Evolutionary conservation across 2,797 vertebrate genomes (phyloP).

Genomic region (Pelodytes ibericus): DNA sequence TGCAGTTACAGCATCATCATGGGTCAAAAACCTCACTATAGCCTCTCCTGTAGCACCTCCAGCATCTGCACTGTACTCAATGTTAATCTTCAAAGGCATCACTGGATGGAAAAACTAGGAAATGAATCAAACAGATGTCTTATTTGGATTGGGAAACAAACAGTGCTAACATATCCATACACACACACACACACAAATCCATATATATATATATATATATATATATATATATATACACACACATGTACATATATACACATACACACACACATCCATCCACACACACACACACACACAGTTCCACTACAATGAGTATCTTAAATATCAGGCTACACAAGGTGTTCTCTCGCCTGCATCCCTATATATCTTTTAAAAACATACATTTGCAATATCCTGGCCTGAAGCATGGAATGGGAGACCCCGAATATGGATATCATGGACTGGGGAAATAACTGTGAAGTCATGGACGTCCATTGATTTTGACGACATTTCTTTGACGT

Average conservation of each 20-base stretch:
- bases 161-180: too few relatives aligned
- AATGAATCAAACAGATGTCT: too few relatives aligned
- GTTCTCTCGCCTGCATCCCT: too few relatives aligned
- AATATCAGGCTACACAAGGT: too few relatives aligned
- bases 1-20: slow-evolving; percentile 76
- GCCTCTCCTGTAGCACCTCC: slow-evolving; percentile 82
- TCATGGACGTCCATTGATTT: slow-evolving; percentile 57
- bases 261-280: too few relatives aligned
- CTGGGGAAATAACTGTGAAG: slow-evolving; percentile 11
- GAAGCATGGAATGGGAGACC: slow-evolving; percentile 82
- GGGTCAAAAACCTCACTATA: slow-evolving; percentile 79
- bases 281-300: too few relatives aligned
- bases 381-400: slow-evolving; percentile 82
- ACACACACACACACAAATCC: too few relatives aligned
- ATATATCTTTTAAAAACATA: slow-evolving; percentile 65
- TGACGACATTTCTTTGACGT: slow-evolving; percentile 59
- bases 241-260: too few relatives aligned
- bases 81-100: slow-evolving; percentile 75
- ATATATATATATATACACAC: too few relatives aligned
- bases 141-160: too few relatives aligned
- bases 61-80: slow-evolving; percentile 76
- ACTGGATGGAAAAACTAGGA: slow-evolving; percentile 87
- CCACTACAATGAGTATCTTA: too few relatives aligned
- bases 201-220: too few relatives aligned
- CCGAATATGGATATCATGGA: slow-evolving; percentile 80